phyloP scores from a whole-genome alignment of 2,797 vertebrate species.

The Kryptopterus vitreolus region DNA sequence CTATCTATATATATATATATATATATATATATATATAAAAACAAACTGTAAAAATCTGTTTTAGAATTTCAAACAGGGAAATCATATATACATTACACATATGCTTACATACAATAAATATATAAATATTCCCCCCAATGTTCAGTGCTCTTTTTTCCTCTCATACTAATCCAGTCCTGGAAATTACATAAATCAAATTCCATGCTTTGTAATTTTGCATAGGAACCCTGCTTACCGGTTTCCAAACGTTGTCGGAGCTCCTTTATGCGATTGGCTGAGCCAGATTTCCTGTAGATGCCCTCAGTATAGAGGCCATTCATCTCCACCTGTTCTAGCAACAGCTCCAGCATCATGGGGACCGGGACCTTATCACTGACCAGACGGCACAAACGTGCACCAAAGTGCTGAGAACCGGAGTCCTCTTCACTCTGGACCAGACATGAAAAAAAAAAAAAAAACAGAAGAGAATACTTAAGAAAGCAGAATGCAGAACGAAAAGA shows the following conservation, averaged over 20 bases:
- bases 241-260: slow-evolving; percentile 90
- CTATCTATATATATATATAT: too few relatives aligned
- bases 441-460: neutral
- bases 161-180: too few relatives aligned
- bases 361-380: slow-evolving; percentile 85
- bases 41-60: too few relatives aligned
- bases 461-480: neutral
- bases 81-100: too few relatives aligned
- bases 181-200: too few relatives aligned
- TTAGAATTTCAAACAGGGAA: too few relatives aligned
- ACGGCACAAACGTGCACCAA: slow-evolving; percentile 82
- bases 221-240: slow-evolving; percentile 67
- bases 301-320: slow-evolving; percentile 96
- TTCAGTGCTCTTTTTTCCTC: too few relatives aligned
- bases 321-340: slow-evolving; percentile 94
- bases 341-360: slow-evolving; percentile 91
- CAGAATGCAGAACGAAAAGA: too few relatives aligned
- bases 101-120: too few relatives aligned
- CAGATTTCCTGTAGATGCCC: slow-evolving; percentile 97
- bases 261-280: slow-evolving; percentile 92
- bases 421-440: slow-evolving; percentile 77
- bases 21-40: too few relatives aligned
- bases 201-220: too few relatives aligned
- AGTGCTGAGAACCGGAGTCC: slow-evolving; percentile 79
- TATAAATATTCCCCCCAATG: too few relatives aligned